Evolutionary conservation across 2,888 invertebrate genomes (phyloP), one percentile per base, ranked within the genome.

Genomic region (Agapostemon virescens): DNA sequence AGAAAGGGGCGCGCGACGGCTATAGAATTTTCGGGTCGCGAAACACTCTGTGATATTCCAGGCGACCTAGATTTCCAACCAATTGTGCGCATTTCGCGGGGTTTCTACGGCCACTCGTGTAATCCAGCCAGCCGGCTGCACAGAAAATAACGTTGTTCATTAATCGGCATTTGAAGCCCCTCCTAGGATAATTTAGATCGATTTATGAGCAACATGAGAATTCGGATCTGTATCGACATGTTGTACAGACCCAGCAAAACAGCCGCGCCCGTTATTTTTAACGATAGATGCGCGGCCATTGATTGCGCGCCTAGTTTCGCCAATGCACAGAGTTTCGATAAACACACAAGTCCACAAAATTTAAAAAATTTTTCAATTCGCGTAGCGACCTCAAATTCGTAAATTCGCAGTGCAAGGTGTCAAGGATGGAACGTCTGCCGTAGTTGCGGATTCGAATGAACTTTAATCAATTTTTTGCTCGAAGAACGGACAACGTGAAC

Each of bases 91-190:
- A 74, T 81, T 81, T 82, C 76, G 77, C 84, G 74, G 88, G 88
- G 86, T 90, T 89, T 89, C 87, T 85, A 86, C 83, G 85, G 85
- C 84, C 87, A 86, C 86, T 82, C 82, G 78, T 87, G 84, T 90
- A 90, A 90, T 90, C 88, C 88, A 88, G 84, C 85, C 87, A 61
- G 73, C 73, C 64, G 72, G 83, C 71, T 69, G 33, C 40, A 66
- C 45, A 69, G 81, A 69, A 78, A 79, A 76, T 70, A 85, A 85
- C 79, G 74, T 74, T 77, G 67, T 70, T 79, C 71, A 71, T 80
- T 86, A 86, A 86, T 86, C 82, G 82, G 77, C 74, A 61, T 86
- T 84, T 69, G 86, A 87, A 88, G 86, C 86, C 86, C 61, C 64
- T 64, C 45, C 30, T 63, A 26, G 45, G 68, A 30, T 74, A 20